Base-by-base conservation (phyloP, 2,888 invertebrate genomes). In the Temnothorax ravouxi region DNA sequence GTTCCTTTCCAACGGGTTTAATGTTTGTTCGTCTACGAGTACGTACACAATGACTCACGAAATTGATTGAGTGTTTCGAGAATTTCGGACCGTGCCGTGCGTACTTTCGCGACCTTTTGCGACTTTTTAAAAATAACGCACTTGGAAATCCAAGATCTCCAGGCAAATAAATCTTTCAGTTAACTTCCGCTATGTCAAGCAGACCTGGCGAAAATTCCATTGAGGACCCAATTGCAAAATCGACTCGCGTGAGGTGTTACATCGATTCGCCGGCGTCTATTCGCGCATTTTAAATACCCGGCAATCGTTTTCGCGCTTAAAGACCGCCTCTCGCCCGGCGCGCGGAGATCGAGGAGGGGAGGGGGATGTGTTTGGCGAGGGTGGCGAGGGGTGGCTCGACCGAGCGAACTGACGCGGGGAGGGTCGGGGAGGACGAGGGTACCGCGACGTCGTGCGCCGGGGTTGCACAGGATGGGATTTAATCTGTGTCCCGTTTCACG, bases 401-500 rank as follows among this genome's bases (percentile, higher is more conserved):
- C 79, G 81, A 87, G 83, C 83, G 85, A 84, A 84, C 84, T 81
- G 89, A 64, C 71, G 81, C 64, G 69, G 81, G 74, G 66, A 64
- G 52, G 34, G 71, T 25, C 56, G 62, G 72, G 72, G 61, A 67
- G 85, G 82, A 81, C 83, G 84, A 82, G 90, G 91, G 92, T 91
- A 92, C 88, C 92, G 92, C 92, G 92, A 93, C 92, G 92, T 91
- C 92, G 92, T 92, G 91, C 92, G 90, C 91, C 92, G 87, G 89
- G 79, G 79, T 79, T 79, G 79, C 69, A 79, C 91, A 94, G 94
- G 95, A 95, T 95, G 94, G 95, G 95, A 95, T 95, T 95, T 95
- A 95, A 95, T 95, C 95, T 95, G 95, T 95, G 95, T 95, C 95
- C 95, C 95, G 95, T 95, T 95, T 95, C 95, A 95, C 95, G 95